Conservation (phyloP, 2,888 invertebrate genomes). For the Tetranychus truncatus region DNA sequence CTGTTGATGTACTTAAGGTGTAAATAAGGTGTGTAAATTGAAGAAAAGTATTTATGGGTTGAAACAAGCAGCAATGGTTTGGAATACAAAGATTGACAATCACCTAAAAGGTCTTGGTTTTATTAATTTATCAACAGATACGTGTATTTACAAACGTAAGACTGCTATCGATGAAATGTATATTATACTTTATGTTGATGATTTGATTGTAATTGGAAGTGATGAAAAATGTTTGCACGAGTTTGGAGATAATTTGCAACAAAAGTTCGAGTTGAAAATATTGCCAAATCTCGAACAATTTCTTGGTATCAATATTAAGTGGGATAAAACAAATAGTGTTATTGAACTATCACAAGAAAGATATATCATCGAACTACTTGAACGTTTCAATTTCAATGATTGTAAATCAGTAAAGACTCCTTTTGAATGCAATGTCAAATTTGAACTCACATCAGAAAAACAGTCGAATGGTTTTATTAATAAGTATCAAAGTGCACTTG, state of each 20-base stretch:
- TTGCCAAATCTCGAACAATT: neutral
- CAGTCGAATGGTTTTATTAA: neutral
- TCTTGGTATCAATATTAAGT: conserved; percentile 16
- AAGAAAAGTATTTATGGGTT: too few relatives aligned
- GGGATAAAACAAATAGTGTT: neutral
- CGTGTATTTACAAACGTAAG: too few relatives aligned
- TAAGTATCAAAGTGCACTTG: conserved; percentile 10
- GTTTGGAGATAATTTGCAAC: neutral
- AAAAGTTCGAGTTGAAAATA: neutral
- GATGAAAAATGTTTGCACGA: neutral
- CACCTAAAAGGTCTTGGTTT: too few relatives aligned
- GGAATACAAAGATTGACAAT: too few relatives aligned
- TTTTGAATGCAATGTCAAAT: neutral
- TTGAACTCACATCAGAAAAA: neutral
- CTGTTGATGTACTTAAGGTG: too few relatives aligned
- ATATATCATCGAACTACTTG: conserved; percentile 16
- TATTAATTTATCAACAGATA: too few relatives aligned
- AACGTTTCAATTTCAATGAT: conserved; percentile 16
- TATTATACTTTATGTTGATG: conserved; percentile 26
- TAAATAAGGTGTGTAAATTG: too few relatives aligned
- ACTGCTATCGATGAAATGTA: neutral
- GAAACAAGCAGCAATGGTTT: too few relatives aligned
- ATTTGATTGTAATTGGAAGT: conserved; percentile 15
- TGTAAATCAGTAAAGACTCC: conserved; percentile 19
- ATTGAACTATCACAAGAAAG: neutral